Evolutionary conservation across 2,888 invertebrate genomes (phyloP), one percentile per base, ranked within the genome.

Genomic region (Aspidiotus destructor): DNA sequence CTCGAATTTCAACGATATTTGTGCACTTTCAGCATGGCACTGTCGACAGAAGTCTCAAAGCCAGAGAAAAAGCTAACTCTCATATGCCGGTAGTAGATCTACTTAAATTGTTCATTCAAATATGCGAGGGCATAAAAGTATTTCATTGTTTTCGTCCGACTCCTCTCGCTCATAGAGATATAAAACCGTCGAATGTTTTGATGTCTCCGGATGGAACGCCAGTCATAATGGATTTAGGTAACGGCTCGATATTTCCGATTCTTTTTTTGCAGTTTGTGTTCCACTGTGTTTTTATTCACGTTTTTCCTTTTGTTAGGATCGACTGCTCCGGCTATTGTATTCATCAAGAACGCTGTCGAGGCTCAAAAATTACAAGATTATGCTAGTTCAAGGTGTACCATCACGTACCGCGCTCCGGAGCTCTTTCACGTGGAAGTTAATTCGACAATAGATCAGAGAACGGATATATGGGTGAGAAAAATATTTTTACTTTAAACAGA

Each of bases 341-440:
- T 86, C 77, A 79, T 85, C 40, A 84, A 84, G 72, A 85, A 85
- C 0, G 82, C 84, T 60, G 82, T 82, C 54, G 86, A 86, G 73
- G 88, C 88, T 0, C 85, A 86, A 74, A 80, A 81, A 41, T 76
- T 88, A 57, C 85, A 91, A 78, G 93, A 93, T 75, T 78, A 85
- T 63, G 92, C 92, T 1, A 88, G 88, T 62, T 91, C 92, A 78
- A 81, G 87, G 70, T 90, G 89, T 77, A 89, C 90, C 40, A 92
- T 93, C 86, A 86, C 91, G 5, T 94, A 91, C 75, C 80, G 90
- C 73, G 89, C 92, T 1, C 93, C 93, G 0, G 93, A 93, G 77
- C 78, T 94, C 62, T 94, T 93, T 75, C 86, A 86, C 73, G 89
- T 92, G 10, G 88, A 91, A 77, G 85, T 86, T 70, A 86, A 88